Evolutionary conservation across 1,140 invertebrate genomes (phyloP), one percentile per base, ranked within the genome.

Genomic region (Carposina sasakii): DNA sequence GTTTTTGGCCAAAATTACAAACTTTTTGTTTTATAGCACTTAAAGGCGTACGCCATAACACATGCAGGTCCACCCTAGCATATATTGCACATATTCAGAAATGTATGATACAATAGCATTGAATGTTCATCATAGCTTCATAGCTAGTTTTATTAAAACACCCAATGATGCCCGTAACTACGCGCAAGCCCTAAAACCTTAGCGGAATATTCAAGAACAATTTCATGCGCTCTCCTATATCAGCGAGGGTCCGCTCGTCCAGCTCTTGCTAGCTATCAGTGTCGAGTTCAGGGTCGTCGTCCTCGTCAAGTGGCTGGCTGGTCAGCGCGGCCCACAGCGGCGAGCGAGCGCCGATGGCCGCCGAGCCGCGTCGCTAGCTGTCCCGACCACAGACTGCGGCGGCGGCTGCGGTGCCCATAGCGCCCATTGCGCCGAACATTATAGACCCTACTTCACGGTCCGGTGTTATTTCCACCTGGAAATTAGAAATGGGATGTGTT

Each of bases 251-350:
- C 60, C 68, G 75, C 56, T 81, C 81, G 67, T 87, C 82, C 15
- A 81, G 63, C 34, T 81, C 74, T 69, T 88, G 87, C 79, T 88
- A 88, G 81, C 86, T 88, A 47, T 85, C 75, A 26, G 26, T 51
- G 21, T 52, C 68, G 2, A 24, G 2, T 23, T 82, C 76, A 10
- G 71, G 77, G 26, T 74, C 66, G 34, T 75, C 74, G 42, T 76
- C 76, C 3, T 86, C 82, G 47, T 89, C 76, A 1, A 86, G 74
- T 33, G 87, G 89, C 47, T 87, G 89, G 68, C 90, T 88, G 16
- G 90, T 91, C 51, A 91, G 82, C 41, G 89, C 87, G 22, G 88
- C 89, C 90, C 90, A 91, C 31, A 91, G 75, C 26, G 90, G 90
- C 33, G 87, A 88, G 50, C 89, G 88, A 45, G 85, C 85, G 61